These are phyloP conservation scores for Crotalus helleri DNA, from an alignment of 2,113 vertebrate genomes.

Conservation along the genomic window DNA sequence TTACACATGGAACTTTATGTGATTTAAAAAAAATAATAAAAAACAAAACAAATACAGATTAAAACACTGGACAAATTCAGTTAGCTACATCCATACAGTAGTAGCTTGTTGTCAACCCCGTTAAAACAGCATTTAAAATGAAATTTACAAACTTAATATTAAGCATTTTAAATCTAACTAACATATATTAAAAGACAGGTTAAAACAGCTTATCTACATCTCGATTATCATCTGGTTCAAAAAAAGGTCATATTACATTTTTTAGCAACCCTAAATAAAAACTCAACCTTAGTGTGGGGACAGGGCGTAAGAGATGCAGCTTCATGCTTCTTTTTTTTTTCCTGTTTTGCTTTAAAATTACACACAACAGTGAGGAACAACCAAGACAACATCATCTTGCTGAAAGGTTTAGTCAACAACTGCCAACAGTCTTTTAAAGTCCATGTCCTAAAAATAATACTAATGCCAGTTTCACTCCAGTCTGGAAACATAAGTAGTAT, in stretches of 20 bases:
- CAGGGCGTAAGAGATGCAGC: constrained; percentile 68
- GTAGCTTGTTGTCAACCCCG: constrained; percentile 83
- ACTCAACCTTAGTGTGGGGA: constrained; percentile 66
- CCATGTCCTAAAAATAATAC: constrained; percentile 77
- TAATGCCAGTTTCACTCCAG: constrained; percentile 71
- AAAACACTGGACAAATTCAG: constrained; percentile 97
- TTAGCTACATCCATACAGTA: constrained; percentile 93
- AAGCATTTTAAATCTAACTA: constrained; percentile 82
- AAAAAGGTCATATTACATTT: constrained; percentile 72
- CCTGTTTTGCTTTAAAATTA: constrained; percentile 62
- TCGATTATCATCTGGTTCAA: constrained; percentile 74
- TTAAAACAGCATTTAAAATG: constrained; percentile 88
- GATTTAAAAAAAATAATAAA: constrained; percentile 74
- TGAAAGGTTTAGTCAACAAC: constrained; percentile 73
- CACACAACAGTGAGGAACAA: constrained; percentile 79
- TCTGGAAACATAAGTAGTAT: constrained; percentile 74
- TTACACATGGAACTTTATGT: constrained; percentile 94
- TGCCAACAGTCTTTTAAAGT: constrained; percentile 72
- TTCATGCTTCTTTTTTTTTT: constrained; percentile 70
- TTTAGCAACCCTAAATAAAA: constrained; percentile 78
- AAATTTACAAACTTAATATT: constrained; percentile 90
- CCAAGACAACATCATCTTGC: constrained; percentile 76
- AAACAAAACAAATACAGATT: constrained; percentile 92
- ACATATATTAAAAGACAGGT: constrained; percentile 85
- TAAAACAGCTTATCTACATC: constrained; percentile 87